phyloP scores from a whole-genome alignment of 2,888 invertebrate species.

The Ochropleura leucogaster region DNA sequence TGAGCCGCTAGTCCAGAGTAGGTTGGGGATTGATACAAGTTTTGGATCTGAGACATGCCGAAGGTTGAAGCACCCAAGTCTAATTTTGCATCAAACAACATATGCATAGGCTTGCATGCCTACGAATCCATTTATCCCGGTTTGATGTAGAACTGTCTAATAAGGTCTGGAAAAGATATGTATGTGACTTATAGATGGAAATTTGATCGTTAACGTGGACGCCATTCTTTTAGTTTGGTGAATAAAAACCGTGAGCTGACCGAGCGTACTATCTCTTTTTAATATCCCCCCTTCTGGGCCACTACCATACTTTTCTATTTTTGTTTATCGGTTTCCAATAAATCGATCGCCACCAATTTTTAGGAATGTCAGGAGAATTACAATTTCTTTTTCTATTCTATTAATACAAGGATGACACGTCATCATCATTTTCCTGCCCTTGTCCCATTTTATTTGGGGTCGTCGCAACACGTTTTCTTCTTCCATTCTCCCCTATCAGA shows the following conservation, averaged over 20 bases:
- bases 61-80: background rate
- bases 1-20: too few species aligned
- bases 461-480: too few species aligned
- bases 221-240: background rate
- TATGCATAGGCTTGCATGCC: background rate
- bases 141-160: background rate
- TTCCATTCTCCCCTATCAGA: too few species aligned
- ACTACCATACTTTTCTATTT: background rate
- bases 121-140: too few species aligned
- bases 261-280: background rate
- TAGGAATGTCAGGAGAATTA: background rate
- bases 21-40: too few species aligned
- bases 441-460: too few species aligned
- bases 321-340: background rate
- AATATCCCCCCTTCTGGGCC: background rate
- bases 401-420: background rate
- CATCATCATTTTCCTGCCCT: too few species aligned
- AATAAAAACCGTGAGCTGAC: background rate
- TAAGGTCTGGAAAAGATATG: background rate
- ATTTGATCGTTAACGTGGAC: too few species aligned
- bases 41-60: too few species aligned
- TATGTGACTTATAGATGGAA: background rate
- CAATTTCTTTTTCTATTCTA: too few species aligned
- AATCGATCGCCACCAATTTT: background rate
- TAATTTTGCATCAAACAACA: background rate